A percentile compares a stretch with the other conserved stretches of the same genome.
These are phyloP conservation scores for Scaptomyza pallida DNA, from an alignment of 1,140 invertebrate species.

Conservation along the genomic window DNA sequence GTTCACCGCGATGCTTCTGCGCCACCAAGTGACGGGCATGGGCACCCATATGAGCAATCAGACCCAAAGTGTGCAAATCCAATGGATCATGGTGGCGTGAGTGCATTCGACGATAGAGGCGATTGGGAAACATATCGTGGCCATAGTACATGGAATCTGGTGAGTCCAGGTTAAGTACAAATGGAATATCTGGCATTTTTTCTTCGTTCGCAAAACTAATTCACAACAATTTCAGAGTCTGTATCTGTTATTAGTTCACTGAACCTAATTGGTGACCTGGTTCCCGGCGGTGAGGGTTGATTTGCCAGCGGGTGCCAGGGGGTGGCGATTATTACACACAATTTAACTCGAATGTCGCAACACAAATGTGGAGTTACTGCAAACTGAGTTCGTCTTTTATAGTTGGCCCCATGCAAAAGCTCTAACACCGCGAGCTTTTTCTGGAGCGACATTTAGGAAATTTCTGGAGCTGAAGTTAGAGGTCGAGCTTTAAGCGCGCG, in stretches of 20 bases:
- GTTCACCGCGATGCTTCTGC: slow-evolving; percentile 55
- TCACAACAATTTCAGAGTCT: slow-evolving; percentile 39
- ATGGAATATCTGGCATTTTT: slow-evolving; percentile 76
- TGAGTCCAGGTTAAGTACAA: slow-evolving; percentile 71
- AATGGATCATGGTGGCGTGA: slow-evolving; percentile 66
- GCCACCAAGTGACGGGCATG: slow-evolving; percentile 72
- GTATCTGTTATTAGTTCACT: slow-evolving; percentile 70
- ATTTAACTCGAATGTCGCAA: slow-evolving; percentile 49
- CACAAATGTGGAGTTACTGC: slow-evolving; percentile 63
- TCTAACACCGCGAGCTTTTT: slow-evolving; percentile 45
- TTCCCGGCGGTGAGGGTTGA: slow-evolving; percentile 51
- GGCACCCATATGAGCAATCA: slow-evolving; percentile 72
- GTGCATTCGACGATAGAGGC: slow-evolving; percentile 65
- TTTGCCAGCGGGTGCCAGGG: slow-evolving; percentile 46
- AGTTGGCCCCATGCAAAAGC: slow-evolving; percentile 35
- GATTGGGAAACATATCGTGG: slow-evolving; percentile 78
- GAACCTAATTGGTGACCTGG: slow-evolving; percentile 59
- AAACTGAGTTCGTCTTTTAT: slow-evolving; percentile 49
- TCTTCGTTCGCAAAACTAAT: slow-evolving; percentile 7
- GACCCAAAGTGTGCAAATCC: slow-evolving; percentile 70
- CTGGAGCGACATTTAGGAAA: slow-evolving; percentile 48
- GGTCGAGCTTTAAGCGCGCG: slow-evolving; percentile 34
- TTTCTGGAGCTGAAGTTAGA: slow-evolving; percentile 45
- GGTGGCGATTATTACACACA: slow-evolving; percentile 1
- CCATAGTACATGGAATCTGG: slow-evolving; percentile 77